Evolutionary conservation across 2,113 vertebrate genomes (phyloP).

Genomic region (Sander lucioperca): DNA sequence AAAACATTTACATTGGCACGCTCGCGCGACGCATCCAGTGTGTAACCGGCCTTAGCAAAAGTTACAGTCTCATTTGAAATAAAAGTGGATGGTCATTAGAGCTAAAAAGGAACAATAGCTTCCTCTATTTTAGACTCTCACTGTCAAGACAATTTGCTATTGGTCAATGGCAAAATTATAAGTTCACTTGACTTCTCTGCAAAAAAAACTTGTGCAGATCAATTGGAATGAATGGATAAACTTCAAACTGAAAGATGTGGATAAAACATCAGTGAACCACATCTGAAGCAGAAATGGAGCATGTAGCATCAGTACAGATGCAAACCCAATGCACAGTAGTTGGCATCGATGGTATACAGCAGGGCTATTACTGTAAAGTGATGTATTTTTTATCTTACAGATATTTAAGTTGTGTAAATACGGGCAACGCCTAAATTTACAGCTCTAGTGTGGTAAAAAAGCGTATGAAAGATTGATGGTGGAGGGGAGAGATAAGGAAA

Average conservation of each 20-base stretch:
- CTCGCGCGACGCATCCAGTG: no score
- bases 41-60: no score
- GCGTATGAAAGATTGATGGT: constrained; percentile 42
- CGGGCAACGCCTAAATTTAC: constrained; percentile 1
- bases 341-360: not conserved
- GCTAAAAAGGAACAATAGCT: not conserved
- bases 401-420: constrained; percentile 8
- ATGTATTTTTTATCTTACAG: constrained; percentile 15
- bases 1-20: no score
- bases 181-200: no score
- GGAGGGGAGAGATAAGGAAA: constrained; percentile 41
- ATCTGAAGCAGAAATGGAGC: not conserved
- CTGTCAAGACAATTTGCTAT: not conserved
- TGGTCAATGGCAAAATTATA: no score
- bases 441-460: constrained; percentile 1
- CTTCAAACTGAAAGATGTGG: constrained; percentile 7
- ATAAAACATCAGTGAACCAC: constrained; percentile 10
- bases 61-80: not conserved
- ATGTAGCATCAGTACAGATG: not conserved
- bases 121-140: not conserved
- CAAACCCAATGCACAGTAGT: not conserved
- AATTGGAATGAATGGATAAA: not conserved
- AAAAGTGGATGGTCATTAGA: not conserved
- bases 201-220: not conserved
- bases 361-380: not conserved